Base-by-base conservation (phyloP, 2,888 invertebrate species). In the Suillia variegata region DNA sequence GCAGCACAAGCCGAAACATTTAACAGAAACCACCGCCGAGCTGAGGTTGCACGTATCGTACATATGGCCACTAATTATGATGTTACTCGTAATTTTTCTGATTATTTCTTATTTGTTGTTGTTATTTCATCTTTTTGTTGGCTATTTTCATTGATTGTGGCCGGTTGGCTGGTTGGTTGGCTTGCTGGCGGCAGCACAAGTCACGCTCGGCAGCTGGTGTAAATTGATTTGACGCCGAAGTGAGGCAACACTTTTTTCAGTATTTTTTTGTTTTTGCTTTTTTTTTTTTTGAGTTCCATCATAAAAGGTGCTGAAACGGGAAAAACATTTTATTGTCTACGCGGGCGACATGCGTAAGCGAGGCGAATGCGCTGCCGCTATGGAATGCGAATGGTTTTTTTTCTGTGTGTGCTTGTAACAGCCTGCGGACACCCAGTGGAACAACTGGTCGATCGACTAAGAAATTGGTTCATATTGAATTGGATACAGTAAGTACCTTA, bases 131-230 rank as follows among this genome's bases (percentile, higher is more conserved):
- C 6, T 31, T 31, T 6, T 31, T 31, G 31, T 31, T 31, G 31
- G 6, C 6, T 38, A 13, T 38, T 5, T 38, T 38, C 38, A 38
- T 38, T 38, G 38, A 38, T 38, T 38, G 38, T 12, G 31, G n/a
- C n/a, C 31, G 31, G 31, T 12, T 8, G 31, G 31, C 31, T 8
- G 31, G 31, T 12, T 31, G 31, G 12, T 8, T 31, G 31, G 6
- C 6, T 8, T 31, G 31, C n/a, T n/a, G 31, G 15, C 6, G 45
- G 13, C 62, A 65, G 75, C 73, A 73, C 70, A 73, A 71, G 75
- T 69, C 75, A 74, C 69, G 65, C 67, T 64, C 58, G 58, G 47
- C 61, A 58, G 61, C 54, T 63, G 61, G 52, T 60, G 58, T 55
- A 54, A 63, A 63, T 63, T 56, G 58, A 63, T 60, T 63, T 58